Evolutionary conservation across 2,797 vertebrate genomes (phyloP).

Genomic region (Sebastes variabilis): DNA sequence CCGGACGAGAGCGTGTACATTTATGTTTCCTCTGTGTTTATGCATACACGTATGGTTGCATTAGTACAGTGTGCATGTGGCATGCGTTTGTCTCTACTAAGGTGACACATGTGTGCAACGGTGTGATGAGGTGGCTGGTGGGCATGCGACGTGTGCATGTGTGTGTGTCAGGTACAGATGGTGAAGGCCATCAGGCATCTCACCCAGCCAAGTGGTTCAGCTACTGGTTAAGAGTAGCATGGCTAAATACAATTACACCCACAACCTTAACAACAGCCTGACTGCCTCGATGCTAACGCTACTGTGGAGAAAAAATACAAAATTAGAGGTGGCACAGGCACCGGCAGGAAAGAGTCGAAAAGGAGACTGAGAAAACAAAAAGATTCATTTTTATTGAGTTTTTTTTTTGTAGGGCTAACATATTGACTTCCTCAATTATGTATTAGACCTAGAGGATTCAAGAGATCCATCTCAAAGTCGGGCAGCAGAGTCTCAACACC

Average conservation of each 20-base stretch:
- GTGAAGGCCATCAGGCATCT: slow-evolving; percentile 17
- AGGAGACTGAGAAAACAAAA: background rate
- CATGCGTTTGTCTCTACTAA: background rate
- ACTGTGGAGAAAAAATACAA: background rate
- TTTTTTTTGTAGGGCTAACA: background rate
- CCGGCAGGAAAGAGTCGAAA: background rate
- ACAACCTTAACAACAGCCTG: background rate
- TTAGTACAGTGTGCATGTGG: background rate
- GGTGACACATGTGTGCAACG: background rate
- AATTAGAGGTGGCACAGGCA: background rate
- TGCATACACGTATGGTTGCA: background rate
- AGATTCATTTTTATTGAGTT: background rate
- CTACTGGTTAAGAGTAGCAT: slow-evolving; percentile 36
- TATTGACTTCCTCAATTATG: background rate
- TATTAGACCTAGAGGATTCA: background rate
- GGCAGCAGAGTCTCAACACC: too few relatives aligned
- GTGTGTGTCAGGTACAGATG: slow-evolving; percentile 31
- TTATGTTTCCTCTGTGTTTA: background rate
- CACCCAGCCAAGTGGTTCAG: slow-evolving; percentile 31
- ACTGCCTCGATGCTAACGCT: background rate
- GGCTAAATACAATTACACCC: slow-evolving; percentile 33
- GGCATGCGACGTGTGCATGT: background rate
- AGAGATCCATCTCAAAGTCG: too few relatives aligned
- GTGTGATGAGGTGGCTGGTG: background rate
- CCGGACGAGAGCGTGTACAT: background rate